These are phyloP conservation scores for Menidia menidia DNA, from an alignment of 2,797 vertebrate species.

Conservation along the genomic window DNA sequence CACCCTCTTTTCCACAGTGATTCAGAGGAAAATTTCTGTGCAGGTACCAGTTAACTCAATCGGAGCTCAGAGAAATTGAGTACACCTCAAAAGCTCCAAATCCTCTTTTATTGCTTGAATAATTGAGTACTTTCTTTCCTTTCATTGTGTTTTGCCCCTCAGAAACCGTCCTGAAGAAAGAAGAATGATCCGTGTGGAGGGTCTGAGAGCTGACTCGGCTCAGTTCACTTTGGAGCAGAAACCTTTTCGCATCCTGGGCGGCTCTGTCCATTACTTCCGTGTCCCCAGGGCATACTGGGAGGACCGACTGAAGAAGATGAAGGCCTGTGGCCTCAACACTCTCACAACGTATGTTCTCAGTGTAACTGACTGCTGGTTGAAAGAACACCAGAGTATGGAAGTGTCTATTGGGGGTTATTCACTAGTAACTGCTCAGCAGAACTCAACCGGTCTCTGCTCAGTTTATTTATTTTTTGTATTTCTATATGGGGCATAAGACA, in stretches of 20 bases:
- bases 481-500: no score
- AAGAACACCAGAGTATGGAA: background rate
- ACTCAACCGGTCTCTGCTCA: no score
- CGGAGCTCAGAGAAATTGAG: background rate
- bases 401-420: background rate
- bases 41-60: background rate
- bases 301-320: constrained; percentile 91
- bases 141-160: background rate
- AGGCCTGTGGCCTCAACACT: constrained; percentile 92
- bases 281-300: constrained; percentile 89
- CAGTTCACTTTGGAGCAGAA: constrained; percentile 87
- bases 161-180: constrained; percentile 56
- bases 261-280: constrained; percentile 93
- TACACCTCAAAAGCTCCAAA: background rate
- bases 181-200: constrained; percentile 72
- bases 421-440: no score
- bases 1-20: background rate
- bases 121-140: background rate
- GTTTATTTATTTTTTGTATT: no score
- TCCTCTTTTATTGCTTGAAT: background rate
- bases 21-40: background rate
- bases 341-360: constrained; percentile 87
- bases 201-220: constrained; percentile 79
- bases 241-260: constrained; percentile 87
- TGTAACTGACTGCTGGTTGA: background rate